Percentiles rank a stretch among this genome's conserved stretches.
Evolutionary conservation across 2,113 vertebrate species (phyloP).

Genomic region (Forbesichthys agassizii): DNA sequence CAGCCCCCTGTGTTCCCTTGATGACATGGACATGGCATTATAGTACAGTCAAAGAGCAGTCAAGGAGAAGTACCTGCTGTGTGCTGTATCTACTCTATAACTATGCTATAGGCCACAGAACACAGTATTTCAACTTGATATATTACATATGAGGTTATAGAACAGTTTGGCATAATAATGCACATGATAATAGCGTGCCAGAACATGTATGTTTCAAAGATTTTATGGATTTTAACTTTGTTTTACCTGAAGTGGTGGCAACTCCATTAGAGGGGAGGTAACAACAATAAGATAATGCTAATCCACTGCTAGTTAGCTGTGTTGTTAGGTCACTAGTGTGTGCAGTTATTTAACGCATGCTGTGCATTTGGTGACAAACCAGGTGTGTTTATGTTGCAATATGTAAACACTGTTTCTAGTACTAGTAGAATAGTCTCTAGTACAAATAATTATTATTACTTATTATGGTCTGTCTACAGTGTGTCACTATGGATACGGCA

Average conservation of each 20-base stretch:
- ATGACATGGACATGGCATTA: constrained; percentile 10
- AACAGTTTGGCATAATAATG: background rate
- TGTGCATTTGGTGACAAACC: no score
- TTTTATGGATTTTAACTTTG: background rate
- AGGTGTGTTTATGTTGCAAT: no score
- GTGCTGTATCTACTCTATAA: background rate
- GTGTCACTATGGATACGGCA: background rate
- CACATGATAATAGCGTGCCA: background rate
- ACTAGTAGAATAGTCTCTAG: no score
- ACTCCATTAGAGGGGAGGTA: no score
- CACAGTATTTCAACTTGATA: background rate
- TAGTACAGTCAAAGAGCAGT: background rate
- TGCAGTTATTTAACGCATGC: no score
- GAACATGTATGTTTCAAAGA: background rate
- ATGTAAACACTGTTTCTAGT: no score
- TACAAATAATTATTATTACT: no score
- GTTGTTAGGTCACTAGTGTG: no score
- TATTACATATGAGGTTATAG: background rate
- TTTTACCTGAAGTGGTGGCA: no score
- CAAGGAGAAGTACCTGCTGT: no score
- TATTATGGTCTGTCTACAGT: background rate
- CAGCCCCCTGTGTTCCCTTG: constrained; percentile 76
- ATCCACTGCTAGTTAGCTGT: no score
- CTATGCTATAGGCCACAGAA: background rate
- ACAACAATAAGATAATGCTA: no score